These are phyloP conservation scores for Hydrozoanthus gracilis DNA, from an alignment of 92 coral and sea anemone genomes.

Conservation along the genomic window DNA sequence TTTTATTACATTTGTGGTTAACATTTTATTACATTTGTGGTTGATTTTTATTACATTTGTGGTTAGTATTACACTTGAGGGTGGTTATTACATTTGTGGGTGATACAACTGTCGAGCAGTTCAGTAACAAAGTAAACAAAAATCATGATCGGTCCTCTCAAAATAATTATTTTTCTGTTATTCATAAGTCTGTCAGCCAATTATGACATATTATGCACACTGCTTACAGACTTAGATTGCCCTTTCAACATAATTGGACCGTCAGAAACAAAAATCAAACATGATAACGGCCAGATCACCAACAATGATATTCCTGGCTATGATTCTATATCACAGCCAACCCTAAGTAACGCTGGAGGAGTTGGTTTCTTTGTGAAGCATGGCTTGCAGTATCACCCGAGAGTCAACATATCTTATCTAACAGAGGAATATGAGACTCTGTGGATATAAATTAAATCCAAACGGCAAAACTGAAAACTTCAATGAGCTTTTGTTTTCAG, in stretches of 20 bases:
- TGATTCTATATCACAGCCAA: constrained; percentile 36
- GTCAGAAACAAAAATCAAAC: constrained; percentile 5
- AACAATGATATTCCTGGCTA: constrained; percentile 14
- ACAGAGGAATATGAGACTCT: constrained; percentile 39
- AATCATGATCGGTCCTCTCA: constrained; percentile 1
- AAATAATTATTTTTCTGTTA: constrained; percentile 11
- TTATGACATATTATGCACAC: neutral
- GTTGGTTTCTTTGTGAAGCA: constrained; percentile 35
- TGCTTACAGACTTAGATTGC: constrained; percentile 11
- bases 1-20: too few species aligned
- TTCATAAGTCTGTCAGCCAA: constrained; percentile 41
- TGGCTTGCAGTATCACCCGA: constrained; percentile 21
- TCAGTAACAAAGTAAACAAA: neutral
- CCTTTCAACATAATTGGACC: constrained; percentile 11
- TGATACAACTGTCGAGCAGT: constrained; percentile 10
- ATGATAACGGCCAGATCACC: neutral
- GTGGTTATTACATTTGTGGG: too few species aligned
- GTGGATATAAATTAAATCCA: constrained; percentile 36
- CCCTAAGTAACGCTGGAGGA: constrained; percentile 31
- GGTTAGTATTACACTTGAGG: too few species aligned
- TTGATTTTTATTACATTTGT: too few species aligned
- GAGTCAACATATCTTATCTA: neutral
- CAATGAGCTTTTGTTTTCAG: neutral
- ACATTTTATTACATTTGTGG: too few species aligned
- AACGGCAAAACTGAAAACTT: constrained; percentile 18